Evolutionary conservation across 2,113 vertebrate genomes (phyloP), one percentile per base, ranked within the genome.

Genomic region (Romanogobio albipinnatus): DNA sequence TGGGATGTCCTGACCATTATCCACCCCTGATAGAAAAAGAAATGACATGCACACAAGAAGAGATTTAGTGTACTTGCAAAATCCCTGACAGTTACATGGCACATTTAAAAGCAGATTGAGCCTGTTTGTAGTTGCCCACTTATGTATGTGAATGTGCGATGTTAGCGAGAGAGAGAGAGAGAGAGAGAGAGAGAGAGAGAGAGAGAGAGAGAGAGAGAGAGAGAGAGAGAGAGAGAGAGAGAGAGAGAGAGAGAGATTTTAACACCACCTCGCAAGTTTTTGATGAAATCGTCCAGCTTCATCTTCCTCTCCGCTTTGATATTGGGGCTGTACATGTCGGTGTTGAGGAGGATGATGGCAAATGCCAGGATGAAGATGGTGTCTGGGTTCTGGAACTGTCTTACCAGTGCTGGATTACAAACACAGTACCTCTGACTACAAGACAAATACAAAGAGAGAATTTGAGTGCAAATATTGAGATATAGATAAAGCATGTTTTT

Each of bases 341-440:
- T 99, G 93, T 99, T 99, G 89, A 99, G 97, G 71, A 98, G 96
- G 92, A 99, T 98, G 93, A 98, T 97, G 90, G 97, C 97, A 62
- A 99, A 98, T 81, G 97, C 97, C 92, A 99, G 92, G 91, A 99
- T 99, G 93, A 99, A 99, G 95, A 99, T 98, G 90, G 97, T 99
- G 91, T 99, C 97, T 1, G 97, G 97, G 76, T 99, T 99, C 92
- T 97, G 97, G 92, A 98, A 99, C 94, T 99, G 97, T 14, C 97
- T 95, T 88, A 99, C 96, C 84, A 99, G 93, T 22, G 96, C 95
- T 17, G 97, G 97, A 88, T 99, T 99, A 89, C 97, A 99, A 74
- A 99, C 97, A 84, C 97, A 99, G 91, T 98, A 99, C 62, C 97
- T 92, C 89, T 99, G 97, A 93, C 97, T 99, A 87, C n/a, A n/a